Base-by-base conservation (phyloP, 1,140 invertebrate genomes). In the Drosophila simulans region DNA sequence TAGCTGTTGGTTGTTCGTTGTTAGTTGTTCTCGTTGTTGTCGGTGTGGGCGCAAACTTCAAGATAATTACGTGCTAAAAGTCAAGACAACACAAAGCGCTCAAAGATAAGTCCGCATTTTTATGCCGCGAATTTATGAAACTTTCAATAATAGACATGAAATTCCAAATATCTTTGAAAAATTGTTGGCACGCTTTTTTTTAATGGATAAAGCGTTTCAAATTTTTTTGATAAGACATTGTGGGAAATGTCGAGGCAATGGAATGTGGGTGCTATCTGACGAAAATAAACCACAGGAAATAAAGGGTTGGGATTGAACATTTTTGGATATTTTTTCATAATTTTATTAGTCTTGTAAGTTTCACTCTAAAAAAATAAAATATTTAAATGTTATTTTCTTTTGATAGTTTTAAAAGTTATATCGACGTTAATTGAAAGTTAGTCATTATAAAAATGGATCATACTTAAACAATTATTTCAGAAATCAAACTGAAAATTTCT, bases 61-160 rank as follows among this genome's bases (percentile, higher is more conserved):
- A 69, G 84, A 88, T 88, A 88, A 80, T 76, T 79, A 88, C 55
- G 76, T 69, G 84, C 66, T 88, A 80, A 88, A 80, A 83, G 75
- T 83, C 83, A 79, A 76, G 65, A 79, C 60, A 78, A 79, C 58
- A 57, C 82, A 79, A 88, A 82, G 62, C 75, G 70, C 79, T 69
- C 66, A 20, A 20, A 88, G 82, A 86, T 86, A 79, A 79, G 46
- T 45, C 62, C 56, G 60, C 46, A 68, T 62, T 68, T 65, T 68
- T 53, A 63, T 45, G 64, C 39, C 43, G 22, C 27, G 68, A 74
- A 56, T 75, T 64, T 43, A 25, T 57, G 60, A 75, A 75, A 75
- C 37, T 46, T 62, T 42, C 40, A 63, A 31, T 25, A 56, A 74
- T 48, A 42, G 20, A 22, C 27, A 52, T 22, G 42, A 55, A 52